These are phyloP conservation scores for Bhutanitis thaidina DNA, from an alignment of 2,888 invertebrate species.

Conservation along the genomic window DNA sequence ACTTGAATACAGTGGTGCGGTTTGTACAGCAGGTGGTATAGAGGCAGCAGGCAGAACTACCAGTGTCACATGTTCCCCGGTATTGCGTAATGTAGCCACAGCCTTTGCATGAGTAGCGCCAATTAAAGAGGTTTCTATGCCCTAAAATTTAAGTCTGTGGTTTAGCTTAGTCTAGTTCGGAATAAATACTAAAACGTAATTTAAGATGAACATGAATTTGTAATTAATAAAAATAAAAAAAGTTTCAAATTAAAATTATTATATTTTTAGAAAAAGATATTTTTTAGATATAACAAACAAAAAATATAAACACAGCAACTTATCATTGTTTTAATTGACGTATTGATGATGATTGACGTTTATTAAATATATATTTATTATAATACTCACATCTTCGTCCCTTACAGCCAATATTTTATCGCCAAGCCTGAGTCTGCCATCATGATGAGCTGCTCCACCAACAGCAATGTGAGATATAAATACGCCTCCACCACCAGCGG, in stretches of 20 bases:
- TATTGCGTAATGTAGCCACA: conserved; percentile 64
- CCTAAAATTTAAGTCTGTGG: conserved; percentile 35
- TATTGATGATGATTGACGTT: no score
- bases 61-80: conserved; percentile 70
- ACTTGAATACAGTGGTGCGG: conserved; percentile 68
- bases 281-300: no score
- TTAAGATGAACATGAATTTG: no score
- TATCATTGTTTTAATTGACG: no score
- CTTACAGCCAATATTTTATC: conserved; percentile 76
- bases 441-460: conserved; percentile 71
- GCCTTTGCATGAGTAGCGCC: conserved; percentile 74
- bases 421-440: conserved; percentile 69
- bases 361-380: no score
- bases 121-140: conserved; percentile 69
- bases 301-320: no score
- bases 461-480: conserved; percentile 74
- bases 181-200: no score
- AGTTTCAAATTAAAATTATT: no score
- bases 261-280: no score
- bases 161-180: no score
- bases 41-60: conserved; percentile 68
- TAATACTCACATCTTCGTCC: conserved; percentile 65
- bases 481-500: conserved; percentile 69
- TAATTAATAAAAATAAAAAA: no score
- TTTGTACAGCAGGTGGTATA: conserved; percentile 60